Evolutionary conservation across 2,113 vertebrate species (phyloP).

Genomic region (Toxostoma redivivum): DNA sequence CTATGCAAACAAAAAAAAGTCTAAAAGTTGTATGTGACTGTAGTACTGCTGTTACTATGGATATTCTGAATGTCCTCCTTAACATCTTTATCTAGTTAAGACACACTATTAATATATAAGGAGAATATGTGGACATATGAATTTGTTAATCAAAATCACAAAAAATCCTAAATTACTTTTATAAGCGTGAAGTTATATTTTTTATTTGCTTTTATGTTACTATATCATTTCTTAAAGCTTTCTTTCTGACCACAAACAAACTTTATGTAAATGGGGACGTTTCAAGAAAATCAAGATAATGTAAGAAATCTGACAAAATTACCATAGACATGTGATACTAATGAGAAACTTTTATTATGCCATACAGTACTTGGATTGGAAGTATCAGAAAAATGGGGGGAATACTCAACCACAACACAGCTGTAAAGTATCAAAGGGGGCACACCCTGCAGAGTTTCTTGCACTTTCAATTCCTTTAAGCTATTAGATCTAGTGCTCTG

Average conservation of each 20-base stretch:
- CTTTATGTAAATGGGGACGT: neutral
- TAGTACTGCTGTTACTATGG: neutral
- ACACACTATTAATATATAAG: neutral
- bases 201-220: neutral
- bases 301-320: neutral
- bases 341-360: neutral
- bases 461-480: neutral
- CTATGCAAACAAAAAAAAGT: neutral
- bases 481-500: neutral
- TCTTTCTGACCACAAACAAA: neutral
- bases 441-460: neutral
- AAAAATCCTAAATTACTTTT: neutral
- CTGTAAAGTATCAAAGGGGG: neutral
- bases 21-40: neutral
- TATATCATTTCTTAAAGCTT: neutral
- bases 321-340: neutral
- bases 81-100: neutral
- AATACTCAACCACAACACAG: neutral
- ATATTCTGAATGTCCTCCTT: neutral
- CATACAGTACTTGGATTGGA: neutral
- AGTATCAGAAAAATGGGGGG: neutral
- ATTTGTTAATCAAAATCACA: neutral
- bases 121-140: neutral
- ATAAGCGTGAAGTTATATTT: neutral
- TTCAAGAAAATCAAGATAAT: neutral